Base-by-base conservation (phyloP, 2,113 vertebrate species). In the Hippocampus abdominalis region DNA sequence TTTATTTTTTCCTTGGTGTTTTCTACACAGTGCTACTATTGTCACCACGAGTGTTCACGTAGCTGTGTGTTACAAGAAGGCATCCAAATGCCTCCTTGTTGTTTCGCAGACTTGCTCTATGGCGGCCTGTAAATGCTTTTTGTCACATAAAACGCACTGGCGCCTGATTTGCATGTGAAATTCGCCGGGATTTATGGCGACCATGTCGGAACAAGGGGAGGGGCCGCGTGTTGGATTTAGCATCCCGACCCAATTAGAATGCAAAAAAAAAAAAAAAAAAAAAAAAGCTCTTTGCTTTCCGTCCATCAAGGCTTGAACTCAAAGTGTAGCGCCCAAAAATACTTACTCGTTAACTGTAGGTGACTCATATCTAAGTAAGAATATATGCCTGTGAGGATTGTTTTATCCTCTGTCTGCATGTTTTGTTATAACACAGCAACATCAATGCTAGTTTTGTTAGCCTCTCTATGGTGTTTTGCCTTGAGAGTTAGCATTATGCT, bases 141-240 rank as follows among this genome's bases (percentile, higher is more conserved):
- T 60, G 23, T 16, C 63, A 44, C 63, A 46, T 64, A 64, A 64
- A 64, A 64, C 42, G 61, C 21, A 0, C 36, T n/a, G 61, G 36
- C 61, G 40, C 63, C 63, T 64, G 23, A 64, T 64, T 64, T 64
- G 42, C 63, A 64, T 64, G 42, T 46, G 63, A 64, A 64, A 64
- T 64, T 64, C 12, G 2, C 23, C 11, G n/a, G 42, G 42, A 64
- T 64, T 64, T 64, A 64, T 16, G 63, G 40, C 42, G 16, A 42
- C n/a, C 40, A 12, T 64, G n/a, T 46, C 42, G 42, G 62, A 44
- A 64, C 62, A 64, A 23, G 63, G 25, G 63, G 63, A 46, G 42
- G 42, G 15, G 42, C 6, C n/a, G 13, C n/a, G 1, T 3, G 13
- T 44, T 42, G 62, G 61, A 36, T n/a, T 63, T 63, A 13, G 61